These are phyloP conservation scores for Sesamia inferens DNA, from an alignment of 2,888 invertebrate species.

Conservation along the genomic window DNA sequence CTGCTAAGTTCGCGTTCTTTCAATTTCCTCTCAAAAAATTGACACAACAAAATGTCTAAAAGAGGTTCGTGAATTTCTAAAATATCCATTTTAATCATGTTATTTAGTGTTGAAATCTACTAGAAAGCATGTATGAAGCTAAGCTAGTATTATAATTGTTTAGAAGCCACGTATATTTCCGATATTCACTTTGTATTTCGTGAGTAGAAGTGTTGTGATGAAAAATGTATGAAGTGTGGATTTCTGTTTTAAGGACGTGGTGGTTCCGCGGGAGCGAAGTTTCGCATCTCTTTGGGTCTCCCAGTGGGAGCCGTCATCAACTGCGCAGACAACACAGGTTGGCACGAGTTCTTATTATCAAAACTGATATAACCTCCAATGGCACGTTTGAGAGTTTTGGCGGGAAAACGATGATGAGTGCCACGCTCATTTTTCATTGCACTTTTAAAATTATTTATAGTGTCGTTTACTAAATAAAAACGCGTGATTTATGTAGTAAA, in stretches of 20 bases:
- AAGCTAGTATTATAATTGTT: conserved; percentile 55
- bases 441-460: too few relatives aligned
- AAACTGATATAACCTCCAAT: conserved; percentile 79
- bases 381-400: conserved; percentile 92
- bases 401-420: too few relatives aligned
- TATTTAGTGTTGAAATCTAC: conserved; percentile 67
- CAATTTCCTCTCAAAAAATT: conserved; percentile 84
- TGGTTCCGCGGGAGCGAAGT: conserved; percentile 99
- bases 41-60: conserved; percentile 92
- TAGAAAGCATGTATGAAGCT: conserved; percentile 61
- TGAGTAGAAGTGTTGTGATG: conserved; percentile 79
- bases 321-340: conserved; percentile 99
- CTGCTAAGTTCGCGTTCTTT: conserved; percentile 81
- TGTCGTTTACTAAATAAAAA: too few relatives aligned
- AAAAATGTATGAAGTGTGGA: conserved; percentile 79
- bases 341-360: conserved; percentile 67
- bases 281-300: conserved; percentile 99
- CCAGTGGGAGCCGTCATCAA: conserved; percentile 99
- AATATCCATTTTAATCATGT: conserved; percentile 87
- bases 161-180: conserved; percentile 77
- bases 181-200: conserved; percentile 61
- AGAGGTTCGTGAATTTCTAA: conserved; percentile 90
- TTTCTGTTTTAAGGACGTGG: conserved; percentile 97
- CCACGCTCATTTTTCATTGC: too few relatives aligned
- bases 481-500: too few relatives aligned